Percentiles rank a stretch among this genome's conserved stretches.
Evolutionary conservation across 2,888 invertebrate genomes (phyloP).

Genomic region (Adelognathus sp.): DNA sequence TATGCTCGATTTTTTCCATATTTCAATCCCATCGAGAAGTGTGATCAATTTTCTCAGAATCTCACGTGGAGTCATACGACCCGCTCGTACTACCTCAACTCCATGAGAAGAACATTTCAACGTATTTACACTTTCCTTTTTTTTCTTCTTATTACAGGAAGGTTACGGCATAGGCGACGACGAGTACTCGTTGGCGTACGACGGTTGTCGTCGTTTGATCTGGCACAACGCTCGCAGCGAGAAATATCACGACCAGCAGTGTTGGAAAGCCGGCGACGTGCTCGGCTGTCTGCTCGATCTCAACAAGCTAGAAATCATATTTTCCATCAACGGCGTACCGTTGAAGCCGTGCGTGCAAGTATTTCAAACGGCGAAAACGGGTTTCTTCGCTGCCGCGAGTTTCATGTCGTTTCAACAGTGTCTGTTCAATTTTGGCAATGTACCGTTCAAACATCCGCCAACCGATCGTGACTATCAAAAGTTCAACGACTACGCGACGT

Average conservation of each 20-base stretch:
- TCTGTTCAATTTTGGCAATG: slow-evolving; percentile 94
- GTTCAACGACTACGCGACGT: slow-evolving; percentile 90
- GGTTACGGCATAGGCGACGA: slow-evolving; percentile 98
- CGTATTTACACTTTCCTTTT: neutral
- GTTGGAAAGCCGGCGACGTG: slow-evolving; percentile 93
- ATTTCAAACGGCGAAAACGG: slow-evolving; percentile 90
- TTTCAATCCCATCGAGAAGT: no score
- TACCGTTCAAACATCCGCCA: slow-evolving; percentile 91
- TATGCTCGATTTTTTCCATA: no score
- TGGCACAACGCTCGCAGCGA: slow-evolving; percentile 94
- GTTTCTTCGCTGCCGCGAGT: slow-evolving; percentile 97
- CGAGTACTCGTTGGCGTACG: slow-evolving; percentile 93
- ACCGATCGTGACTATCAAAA: slow-evolving; percentile 84
- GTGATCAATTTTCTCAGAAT: no score
- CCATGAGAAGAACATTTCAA: no score
- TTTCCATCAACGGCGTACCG: slow-evolving; percentile 91
- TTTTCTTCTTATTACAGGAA: slow-evolving; percentile 84
- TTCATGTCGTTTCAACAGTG: slow-evolving; percentile 99
- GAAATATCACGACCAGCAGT: slow-evolving; percentile 82
- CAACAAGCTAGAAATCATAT: slow-evolving; percentile 87
- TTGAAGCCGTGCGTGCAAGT: slow-evolving; percentile 88
- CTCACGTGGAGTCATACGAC: no score
- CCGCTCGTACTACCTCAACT: no score
- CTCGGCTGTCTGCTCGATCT: slow-evolving; percentile 93
- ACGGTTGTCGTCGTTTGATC: slow-evolving; percentile 94